Evolutionary conservation across 2,113 vertebrate genomes (phyloP), one percentile per base, ranked within the genome.

Genomic region (Rousettus leschenaultii): DNA sequence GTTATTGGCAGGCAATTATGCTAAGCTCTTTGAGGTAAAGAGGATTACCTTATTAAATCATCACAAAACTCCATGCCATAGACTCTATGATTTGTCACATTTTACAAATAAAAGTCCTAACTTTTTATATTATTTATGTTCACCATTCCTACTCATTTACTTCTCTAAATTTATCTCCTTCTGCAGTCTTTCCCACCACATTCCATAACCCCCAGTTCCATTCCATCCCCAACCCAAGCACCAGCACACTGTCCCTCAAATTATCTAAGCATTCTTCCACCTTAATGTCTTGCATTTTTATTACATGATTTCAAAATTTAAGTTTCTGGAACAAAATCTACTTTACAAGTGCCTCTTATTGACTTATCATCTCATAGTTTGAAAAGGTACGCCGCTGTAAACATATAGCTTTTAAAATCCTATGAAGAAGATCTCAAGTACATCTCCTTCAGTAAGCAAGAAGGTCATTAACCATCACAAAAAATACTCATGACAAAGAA

Each of bases 101-200:
- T 93, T 91, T 91, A 94, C n/a, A 93, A 40, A 61, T n/a, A 70
- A 86, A 89, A 14, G 2, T 16, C 33, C 10, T 68, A 57, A 77
- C 2, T 24, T 3, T 92, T 35, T 61, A 21, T 2, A 33, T 83
- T 22, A 45, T 26, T 13, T 88, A 1, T 38, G n/a, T 24, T 89
- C 6, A 12, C 21, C 24, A 48, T 0, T 6, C 0, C 18, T 13
- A 7, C 6, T 26, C 2, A 40, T 5, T 70, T 73, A 22, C 19
- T 88, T 53, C 24, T 66, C 4, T 85, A 55, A 48, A 66, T 66
- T 38, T 45, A 30, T 71, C 30, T 71, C 28, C 24, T 15, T 55
- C 61, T 70, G 30, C 12, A 38, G 4, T 3, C 30, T 80, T 68
- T 61, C 4, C 14, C 33, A 35, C 12, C n/a, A 15, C 5, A 7